These are phyloP conservation scores for Allolobophora icterica DNA, from an alignment of 2,888 invertebrate genomes.

Conservation along the genomic window DNA sequence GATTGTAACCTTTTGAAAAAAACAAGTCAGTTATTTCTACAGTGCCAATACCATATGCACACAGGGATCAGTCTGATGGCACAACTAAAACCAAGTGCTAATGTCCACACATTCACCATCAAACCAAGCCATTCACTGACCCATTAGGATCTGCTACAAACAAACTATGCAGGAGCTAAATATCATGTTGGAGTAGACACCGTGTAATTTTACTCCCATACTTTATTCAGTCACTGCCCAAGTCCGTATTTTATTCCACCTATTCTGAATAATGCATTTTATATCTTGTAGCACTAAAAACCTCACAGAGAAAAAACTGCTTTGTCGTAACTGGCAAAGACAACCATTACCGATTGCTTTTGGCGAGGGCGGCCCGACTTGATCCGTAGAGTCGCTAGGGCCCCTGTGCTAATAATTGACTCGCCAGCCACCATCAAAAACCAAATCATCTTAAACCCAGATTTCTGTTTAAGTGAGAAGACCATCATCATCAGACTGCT, in stretches of 20 bases:
- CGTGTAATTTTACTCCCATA: background rate
- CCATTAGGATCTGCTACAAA: background rate
- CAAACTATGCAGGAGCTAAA: background rate
- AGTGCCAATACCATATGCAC: background rate
- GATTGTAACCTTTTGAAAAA: background rate
- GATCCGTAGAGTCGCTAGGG: constrained; percentile 28
- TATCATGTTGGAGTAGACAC: background rate
- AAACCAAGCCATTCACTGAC: background rate
- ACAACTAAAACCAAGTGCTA: background rate
- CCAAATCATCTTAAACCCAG: constrained; percentile 29
- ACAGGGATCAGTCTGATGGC: background rate
- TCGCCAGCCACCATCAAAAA: constrained; percentile 24
- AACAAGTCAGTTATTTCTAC: background rate
- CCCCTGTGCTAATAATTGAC: constrained; percentile 25
- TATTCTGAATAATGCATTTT: background rate
- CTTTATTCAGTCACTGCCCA: background rate
- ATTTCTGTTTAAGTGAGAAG: constrained; percentile 23
- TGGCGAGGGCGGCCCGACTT: constrained; percentile 28
- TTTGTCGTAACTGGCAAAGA: constrained; percentile 23
- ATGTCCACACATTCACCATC: background rate
- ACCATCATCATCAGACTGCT: constrained; percentile 28
- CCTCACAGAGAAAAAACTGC: constrained; percentile 25
- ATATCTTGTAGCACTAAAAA: background rate
- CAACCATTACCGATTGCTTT: constrained; percentile 29
- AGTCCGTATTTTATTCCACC: background rate